A percentile compares a stretch with the other conserved stretches of the same genome.
phyloP scores from a whole-genome alignment of 1,140 invertebrate species.

The Littorina saxatilis region DNA sequence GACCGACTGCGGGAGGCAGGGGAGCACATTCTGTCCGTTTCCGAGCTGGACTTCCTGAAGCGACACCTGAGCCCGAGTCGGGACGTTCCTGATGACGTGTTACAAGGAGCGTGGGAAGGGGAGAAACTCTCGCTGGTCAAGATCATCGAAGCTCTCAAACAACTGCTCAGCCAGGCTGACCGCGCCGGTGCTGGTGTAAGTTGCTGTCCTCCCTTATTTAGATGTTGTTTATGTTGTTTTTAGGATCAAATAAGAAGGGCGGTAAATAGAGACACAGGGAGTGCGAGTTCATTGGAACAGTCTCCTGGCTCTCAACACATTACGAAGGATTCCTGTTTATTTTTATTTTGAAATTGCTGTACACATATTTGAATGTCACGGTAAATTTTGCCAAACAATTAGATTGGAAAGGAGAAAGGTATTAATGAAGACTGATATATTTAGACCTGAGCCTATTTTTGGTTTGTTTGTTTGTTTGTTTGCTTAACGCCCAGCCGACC shows the following conservation, averaged over 20 bases:
- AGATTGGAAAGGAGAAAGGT: no score
- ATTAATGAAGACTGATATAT: no score
- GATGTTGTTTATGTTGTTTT: neutral
- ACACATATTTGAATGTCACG: no score
- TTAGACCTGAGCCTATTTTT: no score
- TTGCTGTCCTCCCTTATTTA: neutral
- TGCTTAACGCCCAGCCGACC: no score
- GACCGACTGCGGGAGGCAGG: slow-evolving; percentile 63
- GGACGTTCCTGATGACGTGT: slow-evolving; percentile 48
- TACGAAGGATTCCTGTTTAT: no score
- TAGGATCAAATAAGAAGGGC: neutral
- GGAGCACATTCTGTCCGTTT: slow-evolving; percentile 63
- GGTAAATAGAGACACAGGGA: no score
- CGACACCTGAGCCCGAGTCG: slow-evolving; percentile 49
- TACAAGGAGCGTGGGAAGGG: slow-evolving; percentile 61
- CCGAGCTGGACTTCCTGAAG: slow-evolving; percentile 67
- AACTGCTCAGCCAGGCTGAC: slow-evolving; percentile 52
- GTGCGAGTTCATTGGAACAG: no score
- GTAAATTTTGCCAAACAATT: no score
- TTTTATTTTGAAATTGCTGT: no score
- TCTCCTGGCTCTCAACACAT: no score
- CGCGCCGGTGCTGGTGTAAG: slow-evolving; percentile 20
- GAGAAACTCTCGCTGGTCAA: slow-evolving; percentile 63
- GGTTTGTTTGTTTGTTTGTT: no score
- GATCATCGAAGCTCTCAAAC: slow-evolving; percentile 64